Evolutionary conservation across 1,140 invertebrate species (phyloP).

Genomic region (Colletes gigas): DNA sequence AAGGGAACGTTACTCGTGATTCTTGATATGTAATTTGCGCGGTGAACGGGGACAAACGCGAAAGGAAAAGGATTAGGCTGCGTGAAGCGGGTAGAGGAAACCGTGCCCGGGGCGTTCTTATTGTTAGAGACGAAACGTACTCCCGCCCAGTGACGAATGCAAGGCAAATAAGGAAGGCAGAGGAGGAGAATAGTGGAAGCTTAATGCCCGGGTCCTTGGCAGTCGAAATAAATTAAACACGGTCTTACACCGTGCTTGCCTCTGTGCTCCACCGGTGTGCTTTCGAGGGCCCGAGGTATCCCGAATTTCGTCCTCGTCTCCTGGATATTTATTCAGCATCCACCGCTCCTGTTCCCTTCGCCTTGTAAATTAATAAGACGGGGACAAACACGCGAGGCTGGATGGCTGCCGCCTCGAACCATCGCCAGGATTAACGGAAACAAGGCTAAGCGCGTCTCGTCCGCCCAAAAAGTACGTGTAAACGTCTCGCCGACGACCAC

Average conservation of each 20-base stretch:
- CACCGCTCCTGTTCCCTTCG: slow-evolving; percentile 24
- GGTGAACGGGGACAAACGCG: not conserved
- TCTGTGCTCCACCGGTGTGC: slow-evolving; percentile 32
- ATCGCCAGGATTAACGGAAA: slow-evolving; percentile 52
- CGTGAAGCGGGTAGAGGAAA: slow-evolving; percentile 26
- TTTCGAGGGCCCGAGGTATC: slow-evolving; percentile 39
- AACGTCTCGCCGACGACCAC: slow-evolving; percentile 27
- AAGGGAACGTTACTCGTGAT: slow-evolving; percentile 34
- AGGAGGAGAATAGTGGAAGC: slow-evolving; percentile 61
- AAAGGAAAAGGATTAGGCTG: slow-evolving; percentile 38
- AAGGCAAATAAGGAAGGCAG: slow-evolving; percentile 63
- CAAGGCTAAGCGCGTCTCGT: slow-evolving; percentile 36
- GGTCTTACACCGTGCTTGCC: slow-evolving; percentile 56
- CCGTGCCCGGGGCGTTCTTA: not conserved
- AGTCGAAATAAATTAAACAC: slow-evolving; percentile 74
- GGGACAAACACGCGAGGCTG: slow-evolving; percentile 57
- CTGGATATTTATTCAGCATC: slow-evolving; percentile 66
- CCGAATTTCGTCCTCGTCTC: slow-evolving; percentile 65
- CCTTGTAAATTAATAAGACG: slow-evolving; percentile 71
- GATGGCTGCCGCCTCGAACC: slow-evolving; percentile 27
- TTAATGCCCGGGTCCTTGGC: slow-evolving; percentile 61
- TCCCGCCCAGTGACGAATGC: slow-evolving; percentile 61
- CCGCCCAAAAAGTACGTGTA: slow-evolving; percentile 51
- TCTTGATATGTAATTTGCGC: slow-evolving; percentile 40
- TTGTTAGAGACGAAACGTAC: slow-evolving; percentile 20